Conservation (phyloP, 2,113 vertebrate species). For the Sminthopsis crassicaudata region DNA sequence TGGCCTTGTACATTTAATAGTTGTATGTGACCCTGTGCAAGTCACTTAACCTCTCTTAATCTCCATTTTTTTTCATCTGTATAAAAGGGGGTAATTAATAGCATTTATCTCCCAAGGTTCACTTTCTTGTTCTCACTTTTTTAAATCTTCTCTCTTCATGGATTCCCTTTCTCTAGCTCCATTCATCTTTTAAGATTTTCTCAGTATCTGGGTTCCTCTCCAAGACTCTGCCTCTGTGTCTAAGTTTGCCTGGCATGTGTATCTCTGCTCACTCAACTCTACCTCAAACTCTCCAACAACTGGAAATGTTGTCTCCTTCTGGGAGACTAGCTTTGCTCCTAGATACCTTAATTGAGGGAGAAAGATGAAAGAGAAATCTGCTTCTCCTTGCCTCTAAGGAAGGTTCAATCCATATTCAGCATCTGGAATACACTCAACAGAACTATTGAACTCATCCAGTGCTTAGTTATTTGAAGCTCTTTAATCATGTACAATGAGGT, state of each 20-base stretch:
- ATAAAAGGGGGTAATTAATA: neutral
- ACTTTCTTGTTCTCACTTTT: no score
- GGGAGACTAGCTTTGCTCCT: neutral
- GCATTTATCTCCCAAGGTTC: neutral
- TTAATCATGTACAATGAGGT: neutral
- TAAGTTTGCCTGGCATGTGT: neutral
- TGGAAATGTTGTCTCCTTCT: neutral
- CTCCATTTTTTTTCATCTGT: neutral
- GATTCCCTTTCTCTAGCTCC: neutral
- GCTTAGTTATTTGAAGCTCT: neutral
- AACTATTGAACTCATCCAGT: neutral
- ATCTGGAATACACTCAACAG: neutral
- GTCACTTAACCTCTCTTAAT: neutral
- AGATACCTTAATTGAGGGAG: neutral
- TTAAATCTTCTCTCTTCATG: neutral
- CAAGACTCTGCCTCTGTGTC: neutral
- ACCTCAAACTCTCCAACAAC: neutral
- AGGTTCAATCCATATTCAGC: neutral
- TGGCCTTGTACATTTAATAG: neutral
- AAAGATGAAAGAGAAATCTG: neutral
- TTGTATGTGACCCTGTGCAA: neutral
- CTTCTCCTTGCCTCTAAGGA: neutral
- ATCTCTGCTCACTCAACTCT: neutral
- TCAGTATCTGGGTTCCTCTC: neutral
- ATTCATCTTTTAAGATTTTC: neutral